Percentiles rank a stretch among this genome's conserved stretches.
These are phyloP conservation scores for Cyaniris semiargus DNA, from an alignment of 2,888 invertebrate species.

Conservation along the genomic window DNA sequence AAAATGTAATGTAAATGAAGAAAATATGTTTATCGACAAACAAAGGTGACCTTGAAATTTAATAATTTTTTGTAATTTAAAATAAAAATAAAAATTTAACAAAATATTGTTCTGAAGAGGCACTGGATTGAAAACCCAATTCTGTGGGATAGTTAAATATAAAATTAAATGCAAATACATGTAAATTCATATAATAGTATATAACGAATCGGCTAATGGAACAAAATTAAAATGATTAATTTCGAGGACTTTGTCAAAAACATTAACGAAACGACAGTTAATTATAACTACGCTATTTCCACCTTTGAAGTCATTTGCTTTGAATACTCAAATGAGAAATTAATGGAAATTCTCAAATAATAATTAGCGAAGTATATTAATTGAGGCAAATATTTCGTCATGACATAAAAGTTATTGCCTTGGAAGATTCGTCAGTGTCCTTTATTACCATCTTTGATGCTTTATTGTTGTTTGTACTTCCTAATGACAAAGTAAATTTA, in stretches of 20 bases:
- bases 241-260: slow-evolving; percentile 15
- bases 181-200: neutral
- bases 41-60: no score
- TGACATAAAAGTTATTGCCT: neutral
- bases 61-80: no score
- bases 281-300: slow-evolving; percentile 29
- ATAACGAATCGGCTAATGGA: slow-evolving; percentile 33
- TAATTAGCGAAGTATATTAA: slow-evolving; percentile 14
- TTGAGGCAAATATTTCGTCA: slow-evolving; percentile 9
- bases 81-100: no score
- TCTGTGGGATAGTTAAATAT: no score
- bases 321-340: slow-evolving; percentile 25
- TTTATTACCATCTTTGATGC: neutral
- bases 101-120: no score
- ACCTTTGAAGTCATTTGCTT: slow-evolving; percentile 25
- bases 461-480: neutral
- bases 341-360: slow-evolving; percentile 23
- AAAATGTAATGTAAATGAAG: no score
- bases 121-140: no score
- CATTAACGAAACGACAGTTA: slow-evolving; percentile 24
- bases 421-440: neutral
- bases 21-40: no score
- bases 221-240: slow-evolving; percentile 39
- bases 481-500: neutral
- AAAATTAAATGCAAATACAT: neutral